Evolutionary conservation across 53 echinoderm and acorn worm species (phyloP), one percentile per base, ranked within the genome.

Genomic region (Antedon mediterranea): DNA sequence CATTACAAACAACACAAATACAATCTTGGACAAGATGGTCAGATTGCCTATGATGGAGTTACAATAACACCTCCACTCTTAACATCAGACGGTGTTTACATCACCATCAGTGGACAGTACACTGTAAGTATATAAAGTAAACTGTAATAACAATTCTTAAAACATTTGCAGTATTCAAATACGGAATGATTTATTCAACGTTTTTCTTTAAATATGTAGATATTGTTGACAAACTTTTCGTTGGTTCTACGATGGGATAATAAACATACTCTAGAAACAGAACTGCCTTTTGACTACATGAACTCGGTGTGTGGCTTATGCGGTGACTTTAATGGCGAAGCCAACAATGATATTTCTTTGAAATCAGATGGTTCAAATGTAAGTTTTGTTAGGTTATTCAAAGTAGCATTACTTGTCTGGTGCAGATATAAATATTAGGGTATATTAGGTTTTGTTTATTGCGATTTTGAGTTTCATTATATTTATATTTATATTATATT

Each of bases 21-120:
- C 34, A 34, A 78, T 31, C 44, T 83, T 6, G 30, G 78, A 29
- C 34, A 42, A 28, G 41, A 32, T 28, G 72, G 75, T 20, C 72
- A 80, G 72, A 71, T 85, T 18, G 43, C 72, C 26, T 43, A 80
- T 29, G 72, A 85, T 23, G 81, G 81, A 23, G 77, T 81, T 0
- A 71, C 34, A 26, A 77, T 85, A 9, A 76, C 81, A 14, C 43
- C 72, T 5, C 85, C 85, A 14, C 71, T 79, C n/a, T 18, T n/a
- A 33, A 72, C 71, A 28, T 28, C 34, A 27, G 81, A 75, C 31
- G 85, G 85, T 34, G 85, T 85, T 9, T 30, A 32, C 30, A 80
- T 85, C 29, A 33, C 14, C 20, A 80, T 28, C 26, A 34, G 44
- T 34, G 85, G 85, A n/a, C n/a, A n/a, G n/a, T n/a, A n/a, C n/a